Conservation (phyloP, 2,113 vertebrate genomes). For the Lampris incognitus region DNA sequence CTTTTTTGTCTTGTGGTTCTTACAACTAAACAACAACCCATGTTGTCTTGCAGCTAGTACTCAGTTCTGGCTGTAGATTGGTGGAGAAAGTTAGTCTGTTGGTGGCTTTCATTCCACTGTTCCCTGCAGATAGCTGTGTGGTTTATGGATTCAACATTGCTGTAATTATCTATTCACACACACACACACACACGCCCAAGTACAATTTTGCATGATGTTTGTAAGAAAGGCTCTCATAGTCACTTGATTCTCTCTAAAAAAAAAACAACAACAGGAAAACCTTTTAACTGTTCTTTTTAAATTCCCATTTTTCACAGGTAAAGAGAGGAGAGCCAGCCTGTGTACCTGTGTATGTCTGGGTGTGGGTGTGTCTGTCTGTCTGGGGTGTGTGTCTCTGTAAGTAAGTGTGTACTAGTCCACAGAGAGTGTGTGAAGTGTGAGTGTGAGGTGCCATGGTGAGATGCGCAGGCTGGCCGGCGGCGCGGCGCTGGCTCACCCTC, state of each 20-base stretch:
- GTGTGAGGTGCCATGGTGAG: conserved; percentile 54
- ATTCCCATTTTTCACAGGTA: conserved; percentile 13
- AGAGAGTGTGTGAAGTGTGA: background rate
- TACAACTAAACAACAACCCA: background rate
- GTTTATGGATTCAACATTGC: no score
- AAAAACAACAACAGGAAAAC: no score
- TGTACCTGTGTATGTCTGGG: background rate
- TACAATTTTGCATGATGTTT: no score
- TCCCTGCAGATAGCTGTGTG: no score
- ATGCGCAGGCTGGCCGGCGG: background rate
- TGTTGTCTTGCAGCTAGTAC: background rate
- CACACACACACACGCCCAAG: no score
- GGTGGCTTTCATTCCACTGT: background rate
- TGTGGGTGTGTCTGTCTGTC: conserved; percentile 10
- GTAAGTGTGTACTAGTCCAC: background rate
- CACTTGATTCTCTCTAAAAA: no score
- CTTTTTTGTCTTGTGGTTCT: background rate
- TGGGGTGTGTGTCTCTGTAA: background rate
- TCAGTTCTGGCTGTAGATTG: background rate
- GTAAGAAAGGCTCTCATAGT: no score
- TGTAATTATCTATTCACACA: no score
- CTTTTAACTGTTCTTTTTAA: background rate
- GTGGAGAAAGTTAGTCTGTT: background rate
- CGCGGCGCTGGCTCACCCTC: conserved; percentile 82
- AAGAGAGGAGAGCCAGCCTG: conserved; percentile 8